A percentile compares a stretch with the other conserved stretches of the same genome.
phyloP scores from a whole-genome alignment of 2,888 invertebrate species.

The Leptura quadrifasciata region DNA sequence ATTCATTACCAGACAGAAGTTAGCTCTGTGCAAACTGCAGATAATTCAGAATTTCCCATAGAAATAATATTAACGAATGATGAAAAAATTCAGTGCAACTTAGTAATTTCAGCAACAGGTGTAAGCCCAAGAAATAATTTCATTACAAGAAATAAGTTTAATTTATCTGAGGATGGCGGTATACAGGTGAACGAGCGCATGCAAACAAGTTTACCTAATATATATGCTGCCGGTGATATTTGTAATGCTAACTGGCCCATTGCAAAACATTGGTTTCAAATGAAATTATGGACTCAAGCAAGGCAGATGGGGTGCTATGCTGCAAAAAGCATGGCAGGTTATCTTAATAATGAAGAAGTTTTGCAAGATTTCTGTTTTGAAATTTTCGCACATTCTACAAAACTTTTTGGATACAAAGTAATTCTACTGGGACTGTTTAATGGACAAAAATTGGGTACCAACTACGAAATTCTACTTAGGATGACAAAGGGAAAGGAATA shows the following conservation, averaged over 20 bases:
- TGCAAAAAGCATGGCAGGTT: slow-evolving; percentile 90
- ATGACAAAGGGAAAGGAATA: slow-evolving; percentile 88
- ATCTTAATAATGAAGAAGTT: slow-evolving; percentile 78
- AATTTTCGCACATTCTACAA: slow-evolving; percentile 96
- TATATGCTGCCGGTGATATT: slow-evolving; percentile 98
- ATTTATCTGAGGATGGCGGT: slow-evolving; percentile 84
- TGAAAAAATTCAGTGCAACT: slow-evolving; percentile 85
- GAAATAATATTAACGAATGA: slow-evolving; percentile 85
- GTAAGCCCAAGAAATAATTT: slow-evolving; percentile 84
- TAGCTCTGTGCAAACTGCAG: slow-evolving; percentile 70
- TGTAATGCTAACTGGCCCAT: slow-evolving; percentile 88
- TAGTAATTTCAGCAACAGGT: slow-evolving; percentile 97
- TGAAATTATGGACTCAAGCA: slow-evolving; percentile 98
- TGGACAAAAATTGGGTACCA: slow-evolving; percentile 87
- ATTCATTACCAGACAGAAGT: slow-evolving; percentile 80
- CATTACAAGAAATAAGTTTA: slow-evolving; percentile 75
- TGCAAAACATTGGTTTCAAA: slow-evolving; percentile 92
- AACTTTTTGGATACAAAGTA: slow-evolving; percentile 95
- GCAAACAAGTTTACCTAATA: slow-evolving; percentile 84
- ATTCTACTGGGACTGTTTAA: slow-evolving; percentile 94
- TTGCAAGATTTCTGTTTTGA: slow-evolving; percentile 97
- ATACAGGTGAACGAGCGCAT: slow-evolving; percentile 90
- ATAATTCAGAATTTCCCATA: slow-evolving; percentile 79
- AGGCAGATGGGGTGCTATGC: slow-evolving; percentile 97
- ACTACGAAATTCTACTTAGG: slow-evolving; percentile 90